Conservation (phyloP, 2,797 vertebrate species). For the Natrix natrix region DNA sequence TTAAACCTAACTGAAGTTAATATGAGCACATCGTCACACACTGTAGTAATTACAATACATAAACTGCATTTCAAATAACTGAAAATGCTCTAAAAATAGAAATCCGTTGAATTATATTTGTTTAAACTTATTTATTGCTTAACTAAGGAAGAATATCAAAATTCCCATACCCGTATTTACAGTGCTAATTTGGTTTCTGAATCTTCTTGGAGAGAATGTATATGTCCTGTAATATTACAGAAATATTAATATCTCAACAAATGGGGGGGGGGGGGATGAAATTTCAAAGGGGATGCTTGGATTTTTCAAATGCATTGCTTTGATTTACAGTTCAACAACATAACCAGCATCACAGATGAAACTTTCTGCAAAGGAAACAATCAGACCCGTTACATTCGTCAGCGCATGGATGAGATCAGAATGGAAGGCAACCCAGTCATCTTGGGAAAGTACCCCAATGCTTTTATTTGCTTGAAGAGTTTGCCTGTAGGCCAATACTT, state of each 20-base stretch:
- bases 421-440: constrained; percentile 92
- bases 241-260: neutral
- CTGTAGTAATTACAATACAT: neutral
- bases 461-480: constrained; percentile 89
- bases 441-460: constrained; percentile 89
- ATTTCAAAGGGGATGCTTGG: accelerated
- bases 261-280: neutral
- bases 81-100: neutral
- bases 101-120: neutral
- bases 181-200: neutral
- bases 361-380: constrained; percentile 95
- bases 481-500: constrained; percentile 90
- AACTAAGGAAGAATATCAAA: neutral
- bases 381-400: constrained; percentile 87
- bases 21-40: neutral
- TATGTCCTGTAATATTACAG: neutral
- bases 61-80: neutral
- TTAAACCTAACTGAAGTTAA: neutral
- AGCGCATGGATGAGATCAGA: constrained; percentile 85
- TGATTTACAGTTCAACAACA: constrained; percentile 89
- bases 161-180: neutral
- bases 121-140: neutral
- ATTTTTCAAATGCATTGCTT: constrained; percentile 6
- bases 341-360: constrained; percentile 83
- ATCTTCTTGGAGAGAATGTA: neutral